Evolutionary conservation across 2,113 vertebrate species (phyloP).

Genomic region (Alces alces): DNA sequence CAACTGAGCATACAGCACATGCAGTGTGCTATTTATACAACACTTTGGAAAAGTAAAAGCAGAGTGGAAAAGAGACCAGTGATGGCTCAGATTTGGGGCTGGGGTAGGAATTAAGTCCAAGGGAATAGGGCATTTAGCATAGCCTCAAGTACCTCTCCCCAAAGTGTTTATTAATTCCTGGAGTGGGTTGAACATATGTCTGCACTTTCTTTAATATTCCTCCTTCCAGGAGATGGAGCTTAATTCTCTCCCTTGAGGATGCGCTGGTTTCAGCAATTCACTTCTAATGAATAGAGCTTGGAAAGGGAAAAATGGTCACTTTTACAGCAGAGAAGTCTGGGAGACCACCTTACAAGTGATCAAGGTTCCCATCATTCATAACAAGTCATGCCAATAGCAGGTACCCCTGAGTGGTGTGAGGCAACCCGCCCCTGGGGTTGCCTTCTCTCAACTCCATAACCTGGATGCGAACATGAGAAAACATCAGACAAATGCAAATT

Average conservation of each 20-base stretch:
- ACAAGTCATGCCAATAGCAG: rapidly evolving
- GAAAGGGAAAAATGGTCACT: neutral
- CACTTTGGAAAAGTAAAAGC: neutral
- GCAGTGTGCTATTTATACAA: neutral
- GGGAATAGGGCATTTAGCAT: neutral
- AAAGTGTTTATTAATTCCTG: neutral
- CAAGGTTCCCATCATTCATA: too few species aligned
- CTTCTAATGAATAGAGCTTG: neutral
- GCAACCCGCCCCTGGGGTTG: neutral
- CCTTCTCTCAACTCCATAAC: neutral
- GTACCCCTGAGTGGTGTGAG: neutral
- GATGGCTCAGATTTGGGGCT: neutral
- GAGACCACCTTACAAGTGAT: neutral
- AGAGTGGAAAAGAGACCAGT: neutral
- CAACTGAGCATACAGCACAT: neutral
- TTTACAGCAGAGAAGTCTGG: rapidly evolving
- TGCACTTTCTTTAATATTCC: neutral
- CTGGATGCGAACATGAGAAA: neutral
- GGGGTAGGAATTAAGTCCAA: neutral
- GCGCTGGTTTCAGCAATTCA: neutral
- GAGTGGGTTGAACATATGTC: neutral
- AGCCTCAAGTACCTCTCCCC: neutral
- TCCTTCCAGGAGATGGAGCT: neutral
- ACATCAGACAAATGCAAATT: neutral
- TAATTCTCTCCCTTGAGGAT: neutral